Conservation (phyloP, 2,888 invertebrate genomes). For the Rugalucina vietnamica region DNA sequence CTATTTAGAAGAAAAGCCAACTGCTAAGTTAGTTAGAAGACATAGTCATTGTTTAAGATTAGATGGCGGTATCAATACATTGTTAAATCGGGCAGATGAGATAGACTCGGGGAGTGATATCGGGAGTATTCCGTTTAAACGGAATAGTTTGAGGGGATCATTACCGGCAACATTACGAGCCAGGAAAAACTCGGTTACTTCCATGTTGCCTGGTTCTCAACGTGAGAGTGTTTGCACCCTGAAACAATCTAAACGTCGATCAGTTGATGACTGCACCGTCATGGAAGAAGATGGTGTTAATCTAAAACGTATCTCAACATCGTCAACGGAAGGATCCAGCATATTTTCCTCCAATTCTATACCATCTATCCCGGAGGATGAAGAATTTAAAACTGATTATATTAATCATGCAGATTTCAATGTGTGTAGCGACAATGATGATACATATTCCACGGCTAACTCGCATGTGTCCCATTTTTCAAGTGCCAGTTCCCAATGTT, state of each 20-base stretch:
- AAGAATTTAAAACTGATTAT: slow-evolving; percentile 51
- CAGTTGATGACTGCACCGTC: slow-evolving; percentile 60
- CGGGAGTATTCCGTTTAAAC: slow-evolving; percentile 66
- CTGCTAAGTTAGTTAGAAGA: slow-evolving; percentile 59
- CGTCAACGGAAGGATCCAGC: slow-evolving; percentile 69
- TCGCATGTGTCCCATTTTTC: slow-evolving; percentile 54
- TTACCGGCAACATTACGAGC: slow-evolving; percentile 59
- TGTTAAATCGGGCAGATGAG: slow-evolving; percentile 62
- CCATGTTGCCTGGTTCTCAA: slow-evolving; percentile 64
- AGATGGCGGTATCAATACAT: slow-evolving; percentile 64
- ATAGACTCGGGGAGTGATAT: slow-evolving; percentile 50
- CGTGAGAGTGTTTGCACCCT: slow-evolving; percentile 64
- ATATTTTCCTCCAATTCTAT: slow-evolving; percentile 67
- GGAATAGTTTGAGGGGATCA: slow-evolving; percentile 64
- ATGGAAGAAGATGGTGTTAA: slow-evolving; percentile 61
- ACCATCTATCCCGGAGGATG: slow-evolving; percentile 67
- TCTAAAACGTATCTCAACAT: slow-evolving; percentile 66
- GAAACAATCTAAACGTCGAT: slow-evolving; percentile 62
- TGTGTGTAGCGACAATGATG: slow-evolving; percentile 62
- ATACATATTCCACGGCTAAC: slow-evolving; percentile 53
- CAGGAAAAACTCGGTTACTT: slow-evolving; percentile 51
- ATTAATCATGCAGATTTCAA: slow-evolving; percentile 47
- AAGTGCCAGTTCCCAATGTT: slow-evolving; percentile 44
- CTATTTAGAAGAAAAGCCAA: slow-evolving; percentile 58
- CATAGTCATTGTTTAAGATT: slow-evolving; percentile 68